A percentile compares a stretch with the other conserved stretches of the same genome.
These are phyloP conservation scores for Periparus ater DNA, from an alignment of 2,797 vertebrate species.

Conservation along the genomic window DNA sequence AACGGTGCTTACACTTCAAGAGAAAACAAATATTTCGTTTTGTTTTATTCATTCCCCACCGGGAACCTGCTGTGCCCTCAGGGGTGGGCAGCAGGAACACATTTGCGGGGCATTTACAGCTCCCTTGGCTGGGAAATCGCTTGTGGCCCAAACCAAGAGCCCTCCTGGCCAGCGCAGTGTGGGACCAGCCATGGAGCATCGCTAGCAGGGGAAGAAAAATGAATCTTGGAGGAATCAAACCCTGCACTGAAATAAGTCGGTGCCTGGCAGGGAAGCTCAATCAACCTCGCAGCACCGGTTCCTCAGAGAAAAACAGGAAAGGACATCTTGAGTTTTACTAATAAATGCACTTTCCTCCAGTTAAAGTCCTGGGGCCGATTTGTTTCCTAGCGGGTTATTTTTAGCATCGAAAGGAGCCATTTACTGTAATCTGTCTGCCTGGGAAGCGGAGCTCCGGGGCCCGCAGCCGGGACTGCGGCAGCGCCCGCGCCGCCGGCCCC, in stretches of 20 bases:
- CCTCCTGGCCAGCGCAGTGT: neutral
- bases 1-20: neutral
- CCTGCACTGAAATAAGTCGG: neutral
- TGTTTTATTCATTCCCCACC: neutral
- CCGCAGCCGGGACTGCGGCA: neutral
- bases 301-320: neutral
- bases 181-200: neutral
- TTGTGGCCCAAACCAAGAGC: neutral
- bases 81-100: neutral
- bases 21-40: neutral
- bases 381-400: neutral
- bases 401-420: neutral
- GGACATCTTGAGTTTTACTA: neutral
- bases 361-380: neutral
- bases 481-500: too few species aligned
- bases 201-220: neutral
- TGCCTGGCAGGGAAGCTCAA: neutral
- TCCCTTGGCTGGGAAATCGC: neutral
- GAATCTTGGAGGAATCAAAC: neutral
- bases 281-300: neutral
- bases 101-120: neutral
- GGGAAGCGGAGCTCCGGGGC: neutral
- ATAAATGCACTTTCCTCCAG: neutral
- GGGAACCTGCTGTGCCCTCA: neutral
- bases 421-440: constrained; percentile 2